phyloP scores from a whole-genome alignment of 2,888 invertebrate genomes.

The Eupithecia insigniata region DNA sequence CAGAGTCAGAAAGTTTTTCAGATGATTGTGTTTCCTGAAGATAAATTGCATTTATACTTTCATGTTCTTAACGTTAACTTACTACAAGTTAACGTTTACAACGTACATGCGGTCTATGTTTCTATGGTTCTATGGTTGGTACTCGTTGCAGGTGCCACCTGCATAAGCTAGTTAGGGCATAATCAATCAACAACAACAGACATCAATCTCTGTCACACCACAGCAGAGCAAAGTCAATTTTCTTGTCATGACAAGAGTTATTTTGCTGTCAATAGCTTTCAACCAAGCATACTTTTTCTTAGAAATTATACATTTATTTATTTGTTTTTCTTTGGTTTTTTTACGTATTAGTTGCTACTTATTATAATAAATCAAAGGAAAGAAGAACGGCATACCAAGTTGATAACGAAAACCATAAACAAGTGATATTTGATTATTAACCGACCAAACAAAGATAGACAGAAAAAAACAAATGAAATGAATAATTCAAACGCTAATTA shows the following conservation, averaged over 20 bases:
- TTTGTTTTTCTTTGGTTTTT: not conserved
- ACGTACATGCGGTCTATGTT: no score
- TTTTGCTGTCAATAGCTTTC: not conserved
- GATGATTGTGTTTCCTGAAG: not conserved
- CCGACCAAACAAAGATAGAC: conserved; percentile 5
- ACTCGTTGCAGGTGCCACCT: not conserved
- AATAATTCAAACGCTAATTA: conserved; percentile 19
- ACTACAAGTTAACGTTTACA: no score
- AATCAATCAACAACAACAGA: conserved; percentile 25
- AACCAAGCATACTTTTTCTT: no score
- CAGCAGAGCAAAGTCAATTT: not conserved
- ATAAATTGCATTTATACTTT: not conserved
- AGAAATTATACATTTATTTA: not conserved
- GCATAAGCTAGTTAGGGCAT: not conserved
- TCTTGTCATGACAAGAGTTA: not conserved
- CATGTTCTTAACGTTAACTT: not conserved
- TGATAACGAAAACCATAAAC: not conserved
- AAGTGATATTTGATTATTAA: not conserved
- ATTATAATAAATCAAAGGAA: not conserved
- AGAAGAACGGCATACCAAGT: not conserved
- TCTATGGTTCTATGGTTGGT: not conserved
- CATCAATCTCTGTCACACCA: not conserved
- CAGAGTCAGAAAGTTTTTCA: not conserved
- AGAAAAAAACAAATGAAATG: conserved; percentile 20
- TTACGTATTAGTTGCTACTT: not conserved